These are phyloP conservation scores for Florisuga fusca DNA, from an alignment of 2,797 vertebrate genomes.

Conservation along the genomic window DNA sequence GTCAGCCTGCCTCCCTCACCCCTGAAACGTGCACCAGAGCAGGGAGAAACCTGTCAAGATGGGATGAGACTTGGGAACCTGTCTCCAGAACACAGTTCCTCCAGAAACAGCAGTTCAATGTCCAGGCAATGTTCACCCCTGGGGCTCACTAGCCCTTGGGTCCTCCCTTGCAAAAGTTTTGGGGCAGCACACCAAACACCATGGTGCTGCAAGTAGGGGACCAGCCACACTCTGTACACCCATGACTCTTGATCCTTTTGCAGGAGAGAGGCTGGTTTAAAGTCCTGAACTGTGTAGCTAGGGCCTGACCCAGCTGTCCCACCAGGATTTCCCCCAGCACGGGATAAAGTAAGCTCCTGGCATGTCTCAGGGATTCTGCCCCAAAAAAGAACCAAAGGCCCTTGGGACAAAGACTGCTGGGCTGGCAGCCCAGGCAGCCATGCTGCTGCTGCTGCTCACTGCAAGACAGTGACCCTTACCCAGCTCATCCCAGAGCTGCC, in stretches of 20 bases:
- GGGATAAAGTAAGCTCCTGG: background rate
- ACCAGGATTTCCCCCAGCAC: background rate
- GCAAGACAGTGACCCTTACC: constrained; percentile 83
- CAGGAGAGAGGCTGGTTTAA: background rate
- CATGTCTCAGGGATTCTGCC: background rate
- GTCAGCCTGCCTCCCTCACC: background rate
- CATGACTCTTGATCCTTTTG: background rate
- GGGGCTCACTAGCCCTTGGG: background rate
- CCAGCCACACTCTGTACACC: background rate
- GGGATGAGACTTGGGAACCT: background rate
- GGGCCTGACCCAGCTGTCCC: background rate
- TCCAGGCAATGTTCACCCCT: background rate
- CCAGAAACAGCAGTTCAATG: background rate
- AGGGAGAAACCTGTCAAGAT: background rate
- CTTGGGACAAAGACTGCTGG: background rate
- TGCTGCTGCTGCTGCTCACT: background rate
- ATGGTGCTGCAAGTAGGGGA: background rate
- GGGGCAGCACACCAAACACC: background rate
- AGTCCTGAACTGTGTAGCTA: background rate
- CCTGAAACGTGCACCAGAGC: background rate
- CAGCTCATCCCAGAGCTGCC: constrained; percentile 97
- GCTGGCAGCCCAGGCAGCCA: background rate
- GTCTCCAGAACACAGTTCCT: background rate
- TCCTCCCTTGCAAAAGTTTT: background rate
- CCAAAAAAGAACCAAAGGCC: background rate